These are phyloP conservation scores for Gymnodraco acuticeps DNA, from an alignment of 2,797 vertebrate species.

Conservation along the genomic window DNA sequence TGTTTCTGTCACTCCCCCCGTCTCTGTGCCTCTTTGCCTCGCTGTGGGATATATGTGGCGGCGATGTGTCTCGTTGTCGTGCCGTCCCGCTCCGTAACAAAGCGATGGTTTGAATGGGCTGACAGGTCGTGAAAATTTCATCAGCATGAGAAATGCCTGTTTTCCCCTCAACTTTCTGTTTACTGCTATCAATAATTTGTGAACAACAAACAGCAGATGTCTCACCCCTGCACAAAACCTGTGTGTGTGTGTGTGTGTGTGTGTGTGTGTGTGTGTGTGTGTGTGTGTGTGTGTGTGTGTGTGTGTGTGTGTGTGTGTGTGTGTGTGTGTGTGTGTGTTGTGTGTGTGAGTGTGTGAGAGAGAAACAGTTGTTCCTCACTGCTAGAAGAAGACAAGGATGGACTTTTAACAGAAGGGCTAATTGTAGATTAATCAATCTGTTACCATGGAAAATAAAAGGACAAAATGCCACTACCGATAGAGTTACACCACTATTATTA, in stretches of 20 bases:
- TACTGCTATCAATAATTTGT: conserved; percentile 80
- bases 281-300: conserved; percentile 4
- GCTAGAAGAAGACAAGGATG: conserved; percentile 52
- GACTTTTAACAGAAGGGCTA: conserved; percentile 54
- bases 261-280: conserved; percentile 8
- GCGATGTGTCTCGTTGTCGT: conserved; percentile 45
- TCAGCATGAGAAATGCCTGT: conserved; percentile 76
- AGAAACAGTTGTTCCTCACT: conserved; percentile 60
- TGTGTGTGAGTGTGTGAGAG: conserved; percentile 3
- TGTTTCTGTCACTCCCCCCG: conserved; percentile 41
- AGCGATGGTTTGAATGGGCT: conserved; percentile 64
- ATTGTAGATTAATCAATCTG: conserved; percentile 59
- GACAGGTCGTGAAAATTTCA: conserved; percentile 78
- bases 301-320: not conserved
- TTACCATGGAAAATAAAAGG: conserved; percentile 37
- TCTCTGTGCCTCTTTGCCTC: conserved; percentile 23
- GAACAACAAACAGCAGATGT: conserved; percentile 78
- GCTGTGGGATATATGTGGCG: conserved; percentile 44
- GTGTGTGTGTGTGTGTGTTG: not conserved
- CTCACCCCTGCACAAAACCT: conserved; percentile 53
- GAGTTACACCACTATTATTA: conserved; percentile 1
- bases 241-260: conserved; percentile 12
- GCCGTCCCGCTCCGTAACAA: conserved; percentile 61
- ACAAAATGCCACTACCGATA: not conserved
- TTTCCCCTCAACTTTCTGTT: conserved; percentile 78